A percentile compares a stretch with the other conserved stretches of the same genome.
These are phyloP conservation scores for Magallana gigas DNA, from an alignment of 1,140 invertebrate species.

Conservation along the genomic window DNA sequence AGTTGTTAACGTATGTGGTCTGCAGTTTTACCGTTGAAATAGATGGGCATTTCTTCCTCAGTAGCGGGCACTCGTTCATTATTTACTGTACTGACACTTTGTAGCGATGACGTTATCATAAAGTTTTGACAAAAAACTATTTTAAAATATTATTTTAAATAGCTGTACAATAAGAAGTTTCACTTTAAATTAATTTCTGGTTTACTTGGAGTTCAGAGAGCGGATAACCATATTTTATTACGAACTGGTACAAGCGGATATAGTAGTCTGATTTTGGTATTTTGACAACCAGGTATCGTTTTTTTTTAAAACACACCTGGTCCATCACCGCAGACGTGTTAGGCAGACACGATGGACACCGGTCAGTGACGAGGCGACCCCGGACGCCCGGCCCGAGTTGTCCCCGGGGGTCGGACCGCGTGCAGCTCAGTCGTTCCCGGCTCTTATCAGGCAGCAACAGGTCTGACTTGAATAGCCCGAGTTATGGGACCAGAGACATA, in stretches of 20 bases:
- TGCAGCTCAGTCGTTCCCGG: not conserved
- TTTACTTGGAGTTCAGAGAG: too few relatives aligned
- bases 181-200: too few relatives aligned
- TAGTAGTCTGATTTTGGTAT: too few relatives aligned
- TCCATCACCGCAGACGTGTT: not conserved
- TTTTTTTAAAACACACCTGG: not conserved
- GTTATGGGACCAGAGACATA: slow-evolving; percentile 16
- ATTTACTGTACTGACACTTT: not conserved
- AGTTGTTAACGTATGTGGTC: slow-evolving; percentile 12
- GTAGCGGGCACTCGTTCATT: not conserved
- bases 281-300: too few relatives aligned
- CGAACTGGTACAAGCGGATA: too few relatives aligned
- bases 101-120: not conserved
- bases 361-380: not conserved
- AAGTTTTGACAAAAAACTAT: too few relatives aligned
- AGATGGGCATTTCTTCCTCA: too few relatives aligned
- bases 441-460: not conserved
- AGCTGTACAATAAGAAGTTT: too few relatives aligned
- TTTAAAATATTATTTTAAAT: too few relatives aligned
- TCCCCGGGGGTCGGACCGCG: not conserved
- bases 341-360: not conserved
- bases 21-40: too few relatives aligned
- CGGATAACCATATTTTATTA: too few relatives aligned
- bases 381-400: not conserved
- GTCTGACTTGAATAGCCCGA: slow-evolving; percentile 12